These are phyloP conservation scores for Calliopsis andreniformis DNA, from an alignment of 1,140 invertebrate genomes.

Conservation along the genomic window DNA sequence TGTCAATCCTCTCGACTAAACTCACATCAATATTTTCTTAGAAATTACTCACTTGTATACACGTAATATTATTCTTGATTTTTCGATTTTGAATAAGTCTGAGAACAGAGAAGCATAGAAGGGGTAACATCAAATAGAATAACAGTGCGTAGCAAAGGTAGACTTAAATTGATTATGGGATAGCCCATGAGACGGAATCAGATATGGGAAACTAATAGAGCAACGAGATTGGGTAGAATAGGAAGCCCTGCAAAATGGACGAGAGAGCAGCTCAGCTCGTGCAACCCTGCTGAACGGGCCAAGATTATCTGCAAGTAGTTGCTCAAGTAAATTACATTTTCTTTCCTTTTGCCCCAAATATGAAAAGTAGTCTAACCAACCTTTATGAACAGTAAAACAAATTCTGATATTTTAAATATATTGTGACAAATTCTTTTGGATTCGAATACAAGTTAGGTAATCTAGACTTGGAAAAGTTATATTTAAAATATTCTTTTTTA, in stretches of 20 bases:
- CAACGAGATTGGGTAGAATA: slow-evolving; percentile 71
- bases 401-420: no score
- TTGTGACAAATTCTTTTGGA: no score
- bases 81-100: background rate
- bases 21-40: no score
- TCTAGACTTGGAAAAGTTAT: no score
- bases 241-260: slow-evolving; percentile 73
- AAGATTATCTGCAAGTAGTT: slow-evolving; percentile 50
- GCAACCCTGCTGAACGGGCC: slow-evolving; percentile 32
- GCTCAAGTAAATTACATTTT: slow-evolving; percentile 61
- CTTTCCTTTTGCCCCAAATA: slow-evolving; percentile 49
- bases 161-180: slow-evolving; percentile 74
- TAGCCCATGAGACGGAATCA: slow-evolving; percentile 61
- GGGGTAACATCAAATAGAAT: slow-evolving; percentile 42
- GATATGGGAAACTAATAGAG: slow-evolving; percentile 71
- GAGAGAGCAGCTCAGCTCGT: slow-evolving; percentile 50
- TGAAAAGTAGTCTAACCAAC: no score
- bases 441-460: no score
- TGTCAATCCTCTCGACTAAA: no score
- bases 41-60: background rate
- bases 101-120: background rate
- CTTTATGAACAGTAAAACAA: no score
- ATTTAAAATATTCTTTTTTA: no score
- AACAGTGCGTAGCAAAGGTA: slow-evolving; percentile 57
- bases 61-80: background rate